phyloP scores from a whole-genome alignment of 2,113 vertebrate genomes.

The Prionailurus viverrinus region DNA sequence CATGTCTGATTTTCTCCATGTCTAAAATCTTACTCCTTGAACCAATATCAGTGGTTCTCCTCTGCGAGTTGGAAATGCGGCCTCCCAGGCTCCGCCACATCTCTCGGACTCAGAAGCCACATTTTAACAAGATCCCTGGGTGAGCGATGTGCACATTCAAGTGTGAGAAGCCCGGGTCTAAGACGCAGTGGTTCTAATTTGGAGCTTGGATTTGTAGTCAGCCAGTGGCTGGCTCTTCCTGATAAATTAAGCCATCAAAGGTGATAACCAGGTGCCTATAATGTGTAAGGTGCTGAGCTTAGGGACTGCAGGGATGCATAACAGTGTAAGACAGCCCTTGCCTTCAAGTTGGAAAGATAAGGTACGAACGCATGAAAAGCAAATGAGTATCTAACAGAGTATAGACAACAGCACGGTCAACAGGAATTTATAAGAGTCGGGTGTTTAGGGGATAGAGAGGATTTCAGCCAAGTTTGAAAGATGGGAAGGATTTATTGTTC shows the following conservation, averaged over 20 bases:
- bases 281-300: background rate
- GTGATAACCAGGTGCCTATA: background rate
- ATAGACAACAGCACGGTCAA: background rate
- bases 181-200: background rate
- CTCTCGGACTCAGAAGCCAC: background rate
- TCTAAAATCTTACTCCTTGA: background rate
- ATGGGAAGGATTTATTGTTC: background rate
- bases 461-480: slow-evolving; percentile 21
- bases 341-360: slow-evolving; percentile 43
- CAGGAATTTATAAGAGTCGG: background rate
- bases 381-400: background rate
- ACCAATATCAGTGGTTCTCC: no score
- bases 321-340: background rate
- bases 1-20: slow-evolving; percentile 1
- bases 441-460: background rate
- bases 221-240: background rate
- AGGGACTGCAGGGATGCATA: background rate
- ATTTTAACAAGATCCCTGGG: background rate
- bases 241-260: slow-evolving; percentile 19
- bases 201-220: background rate
- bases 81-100: background rate
- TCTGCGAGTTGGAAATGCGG: background rate
- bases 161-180: background rate
- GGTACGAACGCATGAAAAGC: background rate
- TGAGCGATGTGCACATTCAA: background rate